Evolutionary conservation across 2,113 vertebrate genomes (phyloP), one percentile per base, ranked within the genome.

Genomic region (Dissostichus mawsoni): DNA sequence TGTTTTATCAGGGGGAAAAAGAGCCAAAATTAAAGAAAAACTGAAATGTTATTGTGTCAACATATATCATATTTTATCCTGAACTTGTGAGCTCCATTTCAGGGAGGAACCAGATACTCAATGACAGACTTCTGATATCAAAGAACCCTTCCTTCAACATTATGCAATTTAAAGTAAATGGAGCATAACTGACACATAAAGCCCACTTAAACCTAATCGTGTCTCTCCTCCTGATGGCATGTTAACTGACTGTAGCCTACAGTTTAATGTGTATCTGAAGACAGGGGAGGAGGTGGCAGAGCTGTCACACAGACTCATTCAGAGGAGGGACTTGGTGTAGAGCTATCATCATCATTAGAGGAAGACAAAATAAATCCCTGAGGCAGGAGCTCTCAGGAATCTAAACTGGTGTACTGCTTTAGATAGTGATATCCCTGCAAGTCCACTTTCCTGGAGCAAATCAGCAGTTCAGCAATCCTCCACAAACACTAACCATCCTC

Each of bases 401-500:
- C 63, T 55, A 18, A 78, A 33, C 75, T 51, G 62, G 69, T 68
- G 78, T 65, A 71, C 50, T 11, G 47, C 79, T 81, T 56, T 69
- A 75, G 29, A 84, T 45, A 68, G 65, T 53, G 66, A 41, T n/a
- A 83, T 77, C 85, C 86, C 47, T 56, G 53, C 66, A 76, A 82
- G 74, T 91, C 87, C 82, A 88, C 86, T 86, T 87, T 81, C 55
- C 83, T 59, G 66, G 76, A 87, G 80, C 76, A 64, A 76, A 90
- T 68, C 71, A 77, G 56, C 76, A 87, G 62, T 61, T 81, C 56
- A 57, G 64, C 76, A 76, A 53, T 76, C 78, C 84, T 73, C 44
- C 76, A 80, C 58, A 65, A 76, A 18, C 64, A 62, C 48, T 20
- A 58, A 44, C 47, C 73, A 65, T 64, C 70, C 17, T 55, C 74